Evolutionary conservation across 2,113 vertebrate species (phyloP), one percentile per base, ranked within the genome.

Genomic region (Thalassarche chlororhynchos): DNA sequence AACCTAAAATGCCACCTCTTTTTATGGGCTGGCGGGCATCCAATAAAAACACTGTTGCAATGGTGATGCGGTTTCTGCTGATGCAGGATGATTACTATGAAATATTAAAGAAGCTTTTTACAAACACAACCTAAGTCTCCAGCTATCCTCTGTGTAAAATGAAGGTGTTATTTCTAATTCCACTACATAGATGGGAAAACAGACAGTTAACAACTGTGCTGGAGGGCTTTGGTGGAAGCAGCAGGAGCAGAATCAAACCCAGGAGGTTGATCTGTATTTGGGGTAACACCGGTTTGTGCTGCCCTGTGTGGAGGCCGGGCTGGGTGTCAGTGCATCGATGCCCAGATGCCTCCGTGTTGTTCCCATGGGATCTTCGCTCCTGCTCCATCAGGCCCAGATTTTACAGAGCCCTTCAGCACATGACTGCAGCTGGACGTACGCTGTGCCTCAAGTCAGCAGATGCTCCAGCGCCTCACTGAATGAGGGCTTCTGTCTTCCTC

Each of bases 1-100:
- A 51, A 19, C 44, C n/a, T 36, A 15, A 64, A 75, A 74, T 42
- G n/a, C 15, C 49, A 38, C 24, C 34, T 70, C 24, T 81, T 86
- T 40, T 38, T 77, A 5, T 0, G 1, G 38, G 70, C 32, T 38
- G 11, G 23, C 6, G 24, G 12, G 49, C 11, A 5, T 46, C 55
- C 36, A 16, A 14, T 17, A 61, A 57, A 47, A 52, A 0, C 61
- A 31, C 44, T 5, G 0, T 34, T 40, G 49, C 65, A 25, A 2
- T 31, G 75, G 20, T 5, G 52, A 7, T 55, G 83, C 3, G 13
- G 12, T 25, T 60, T 24, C 70, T 69, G 75, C 70, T 44, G 17
- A 5, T 61, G 49, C 36, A 24, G 76, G 57, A 6, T n/a, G 55
- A 5, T 60, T 31, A 34, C 12, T 34, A 31, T 42, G 84, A 66